Evolutionary conservation across 2,113 vertebrate genomes (phyloP).

Genomic region (Neomonachus schauinslandi): DNA sequence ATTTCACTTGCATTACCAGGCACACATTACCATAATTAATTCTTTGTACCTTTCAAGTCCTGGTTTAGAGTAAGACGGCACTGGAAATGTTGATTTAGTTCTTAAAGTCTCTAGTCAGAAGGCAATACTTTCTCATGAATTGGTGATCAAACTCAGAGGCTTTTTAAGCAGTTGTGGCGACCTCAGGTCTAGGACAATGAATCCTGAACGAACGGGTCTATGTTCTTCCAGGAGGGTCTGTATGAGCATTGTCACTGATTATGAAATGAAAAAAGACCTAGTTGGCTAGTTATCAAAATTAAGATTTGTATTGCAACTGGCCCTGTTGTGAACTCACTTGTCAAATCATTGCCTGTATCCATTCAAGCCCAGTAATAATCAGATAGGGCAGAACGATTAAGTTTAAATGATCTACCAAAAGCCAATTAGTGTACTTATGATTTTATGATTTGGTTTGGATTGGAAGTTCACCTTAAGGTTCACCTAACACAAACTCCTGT

Average conservation of each 20-base stretch:
- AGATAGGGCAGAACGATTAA: not conserved
- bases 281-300: constrained; percentile 34
- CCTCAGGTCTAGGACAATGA: not conserved
- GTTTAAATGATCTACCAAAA: not conserved
- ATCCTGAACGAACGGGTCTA: not conserved
- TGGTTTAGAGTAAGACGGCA: constrained; percentile 62
- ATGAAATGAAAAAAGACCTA: not conserved
- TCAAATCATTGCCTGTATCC: not conserved
- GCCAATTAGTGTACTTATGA: not conserved
- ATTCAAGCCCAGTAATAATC: not conserved
- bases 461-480: constrained; percentile 12
- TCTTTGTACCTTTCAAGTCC: constrained; percentile 61
- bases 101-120: constrained; percentile 42
- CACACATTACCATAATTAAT: constrained; percentile 77
- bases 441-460: constrained; percentile 24
- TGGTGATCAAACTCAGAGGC: constrained; percentile 10
- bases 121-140: not conserved
- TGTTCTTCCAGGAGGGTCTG: not conserved
- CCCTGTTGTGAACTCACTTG: not conserved
- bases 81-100: constrained; percentile 43
- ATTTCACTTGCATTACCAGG: constrained; percentile 76
- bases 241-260: not conserved
- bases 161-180: not conserved
- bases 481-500: not conserved
- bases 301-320: not conserved